Conservation (phyloP, 2,888 invertebrate genomes). For the Nomada flava region DNA sequence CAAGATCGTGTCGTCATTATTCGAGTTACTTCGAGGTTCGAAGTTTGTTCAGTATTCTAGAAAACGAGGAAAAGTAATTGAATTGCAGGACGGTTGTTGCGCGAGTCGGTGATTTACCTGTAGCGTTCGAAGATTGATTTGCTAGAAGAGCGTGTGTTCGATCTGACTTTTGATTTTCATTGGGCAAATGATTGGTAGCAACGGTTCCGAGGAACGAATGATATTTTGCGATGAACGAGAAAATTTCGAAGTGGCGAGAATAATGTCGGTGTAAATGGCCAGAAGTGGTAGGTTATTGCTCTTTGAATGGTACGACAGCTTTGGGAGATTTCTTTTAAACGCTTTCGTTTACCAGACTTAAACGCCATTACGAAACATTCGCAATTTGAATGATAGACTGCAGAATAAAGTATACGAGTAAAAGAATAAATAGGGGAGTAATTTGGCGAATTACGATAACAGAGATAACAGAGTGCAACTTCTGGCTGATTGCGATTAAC, state of each 20-base stretch:
- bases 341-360: not conserved
- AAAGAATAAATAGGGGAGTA: not conserved
- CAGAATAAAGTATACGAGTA: slow-evolving; percentile 28
- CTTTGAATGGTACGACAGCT: not conserved
- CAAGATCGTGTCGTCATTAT: slow-evolving; percentile 27
- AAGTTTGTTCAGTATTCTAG: not conserved
- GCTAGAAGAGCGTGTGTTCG: not conserved
- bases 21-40: not conserved
- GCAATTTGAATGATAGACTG: not conserved
- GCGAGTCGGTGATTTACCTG: not conserved
- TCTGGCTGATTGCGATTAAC: slow-evolving; percentile 43
- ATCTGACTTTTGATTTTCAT: not conserved
- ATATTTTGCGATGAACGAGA: not conserved
- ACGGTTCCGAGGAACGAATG: not conserved
- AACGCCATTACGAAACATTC: not conserved
- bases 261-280: slow-evolving; percentile 15
- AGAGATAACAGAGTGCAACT: slow-evolving; percentile 12
- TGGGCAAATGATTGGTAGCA: not conserved
- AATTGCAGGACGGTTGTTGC: too few relatives aligned
- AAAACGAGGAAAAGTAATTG: not conserved
- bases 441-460: not conserved
- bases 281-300: slow-evolving; percentile 32
- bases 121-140: not conserved
- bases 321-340: not conserved
- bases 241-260: not conserved